Conservation (phyloP, 2,113 vertebrate species). For the Atrichornis clamosus region DNA sequence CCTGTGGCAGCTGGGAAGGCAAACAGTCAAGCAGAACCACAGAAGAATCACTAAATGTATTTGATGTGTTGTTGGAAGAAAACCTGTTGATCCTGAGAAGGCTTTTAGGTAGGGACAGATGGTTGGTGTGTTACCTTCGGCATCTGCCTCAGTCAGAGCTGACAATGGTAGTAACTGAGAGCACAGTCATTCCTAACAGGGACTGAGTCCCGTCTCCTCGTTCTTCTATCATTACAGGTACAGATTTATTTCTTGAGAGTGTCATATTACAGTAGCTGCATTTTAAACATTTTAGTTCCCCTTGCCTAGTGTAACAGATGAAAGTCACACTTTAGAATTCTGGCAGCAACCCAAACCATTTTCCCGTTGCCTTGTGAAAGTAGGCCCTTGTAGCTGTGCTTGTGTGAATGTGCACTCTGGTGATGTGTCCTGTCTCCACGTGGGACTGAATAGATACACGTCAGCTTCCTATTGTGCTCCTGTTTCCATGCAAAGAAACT, state of each 20-base stretch:
- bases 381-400: not conserved
- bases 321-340: not conserved
- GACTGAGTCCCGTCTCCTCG: not conserved
- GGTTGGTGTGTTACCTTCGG: not conserved
- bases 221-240: not conserved
- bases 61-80: constrained; percentile 65
- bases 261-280: not conserved
- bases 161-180: not conserved
- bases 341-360: not conserved
- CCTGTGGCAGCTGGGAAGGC: constrained; percentile 61
- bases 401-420: not conserved
- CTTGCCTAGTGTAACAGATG: not conserved
- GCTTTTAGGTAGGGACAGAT: constrained; percentile 65
- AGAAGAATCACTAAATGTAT: constrained; percentile 15
- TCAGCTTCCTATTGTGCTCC: not conserved
- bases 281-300: not conserved
- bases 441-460: not conserved
- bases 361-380: not conserved
- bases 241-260: not conserved
- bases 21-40: not conserved
- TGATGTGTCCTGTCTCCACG: not conserved
- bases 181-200: not conserved
- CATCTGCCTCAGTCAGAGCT: not conserved
- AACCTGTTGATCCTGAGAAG: constrained; percentile 65
- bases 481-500: not conserved